phyloP scores from a whole-genome alignment of 30 jellyfish, hydroid and myxozoan genomes.

The Pseudorhiza aurosa region DNA sequence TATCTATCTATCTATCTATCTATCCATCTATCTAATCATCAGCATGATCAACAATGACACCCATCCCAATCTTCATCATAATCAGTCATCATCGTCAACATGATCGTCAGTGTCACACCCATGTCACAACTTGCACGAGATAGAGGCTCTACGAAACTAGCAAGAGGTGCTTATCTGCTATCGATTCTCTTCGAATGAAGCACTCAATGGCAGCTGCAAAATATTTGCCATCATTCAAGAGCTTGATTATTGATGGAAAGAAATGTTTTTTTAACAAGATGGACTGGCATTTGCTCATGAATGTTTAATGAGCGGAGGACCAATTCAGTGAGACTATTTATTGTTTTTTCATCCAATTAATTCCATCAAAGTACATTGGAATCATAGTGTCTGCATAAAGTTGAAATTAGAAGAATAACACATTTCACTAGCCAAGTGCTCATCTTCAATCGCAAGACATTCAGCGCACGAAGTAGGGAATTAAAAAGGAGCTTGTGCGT shows the following conservation, averaged over 20 bases:
- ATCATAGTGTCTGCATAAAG: background rate
- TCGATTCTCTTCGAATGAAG: no score
- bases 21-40: no score
- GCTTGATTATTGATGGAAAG: no score
- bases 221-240: background rate
- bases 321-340: background rate
- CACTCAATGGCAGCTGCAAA: conserved; percentile 4
- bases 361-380: background rate
- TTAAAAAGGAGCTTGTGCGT: background rate
- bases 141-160: no score
- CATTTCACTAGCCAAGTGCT: background rate
- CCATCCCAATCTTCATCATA: no score
- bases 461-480: background rate
- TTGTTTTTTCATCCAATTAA: background rate
- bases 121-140: no score
- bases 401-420: background rate
- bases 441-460: background rate
- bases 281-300: conserved; percentile 8
- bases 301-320: background rate
- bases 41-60: no score
- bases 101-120: no score
- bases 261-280: background rate
- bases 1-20: no score
- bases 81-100: no score
- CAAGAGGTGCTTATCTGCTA: no score